Evolutionary conservation across 1,140 invertebrate species (phyloP).

Genomic region (Macrocentrus cingulum): DNA sequence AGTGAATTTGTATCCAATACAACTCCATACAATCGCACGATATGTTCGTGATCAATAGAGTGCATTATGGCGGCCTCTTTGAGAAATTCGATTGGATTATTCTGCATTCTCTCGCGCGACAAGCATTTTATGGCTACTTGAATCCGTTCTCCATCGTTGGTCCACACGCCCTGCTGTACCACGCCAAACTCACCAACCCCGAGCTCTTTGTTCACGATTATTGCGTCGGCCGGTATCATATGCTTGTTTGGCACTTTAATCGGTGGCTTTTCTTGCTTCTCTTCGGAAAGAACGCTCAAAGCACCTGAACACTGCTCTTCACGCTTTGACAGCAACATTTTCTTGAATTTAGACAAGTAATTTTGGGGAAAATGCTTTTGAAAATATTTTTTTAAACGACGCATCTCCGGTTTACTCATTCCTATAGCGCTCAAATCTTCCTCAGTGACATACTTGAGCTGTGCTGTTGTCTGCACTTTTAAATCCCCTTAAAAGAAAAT

Average conservation of each 20-base stretch:
- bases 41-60: slow-evolving; percentile 93
- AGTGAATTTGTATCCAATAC: slow-evolving; percentile 91
- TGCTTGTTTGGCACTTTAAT: slow-evolving; percentile 82
- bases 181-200: slow-evolving; percentile 95
- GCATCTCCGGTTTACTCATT: slow-evolving; percentile 93
- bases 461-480: slow-evolving; percentile 84
- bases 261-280: slow-evolving; percentile 51
- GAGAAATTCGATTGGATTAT: slow-evolving; percentile 93
- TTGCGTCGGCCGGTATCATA: slow-evolving; percentile 92
- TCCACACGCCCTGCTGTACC: slow-evolving; percentile 97
- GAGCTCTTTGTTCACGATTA: slow-evolving; percentile 91
- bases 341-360: slow-evolving; percentile 89
- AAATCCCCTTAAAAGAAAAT: slow-evolving; percentile 66
- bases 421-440: slow-evolving; percentile 89
- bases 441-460: slow-evolving; percentile 95
- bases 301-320: slow-evolving; percentile 58
- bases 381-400: slow-evolving; percentile 89
- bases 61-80: slow-evolving; percentile 99
- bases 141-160: slow-evolving; percentile 88
- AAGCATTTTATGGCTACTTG: slow-evolving; percentile 98
- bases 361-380: slow-evolving; percentile 91
- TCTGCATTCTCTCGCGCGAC: slow-evolving; percentile 90
- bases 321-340: slow-evolving; percentile 67
- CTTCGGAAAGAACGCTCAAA: slow-evolving; percentile 50
- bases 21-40: slow-evolving; percentile 95